Conservation (phyloP, 1,140 invertebrate genomes). For the Caerostris extrusa region DNA sequence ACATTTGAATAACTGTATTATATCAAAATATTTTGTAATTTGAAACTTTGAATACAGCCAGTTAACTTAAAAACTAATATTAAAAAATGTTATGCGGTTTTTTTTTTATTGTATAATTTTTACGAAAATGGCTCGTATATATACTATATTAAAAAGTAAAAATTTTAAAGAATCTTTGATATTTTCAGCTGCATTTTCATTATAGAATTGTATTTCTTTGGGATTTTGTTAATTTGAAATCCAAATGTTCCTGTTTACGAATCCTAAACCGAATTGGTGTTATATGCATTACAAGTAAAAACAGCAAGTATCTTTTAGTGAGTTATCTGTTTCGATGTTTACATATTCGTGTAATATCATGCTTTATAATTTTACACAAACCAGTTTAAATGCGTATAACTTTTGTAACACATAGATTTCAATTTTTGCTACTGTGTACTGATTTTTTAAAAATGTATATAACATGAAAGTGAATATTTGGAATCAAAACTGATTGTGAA, state of each 20-base stretch:
- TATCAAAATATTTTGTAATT: too few relatives aligned
- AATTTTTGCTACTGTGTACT: constrained; percentile 70
- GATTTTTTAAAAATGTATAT: constrained; percentile 57
- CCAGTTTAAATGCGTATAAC: constrained; percentile 1
- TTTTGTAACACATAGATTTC: constrained; percentile 51
- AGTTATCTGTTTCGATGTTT: constrained; percentile 69
- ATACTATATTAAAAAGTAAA: background rate
- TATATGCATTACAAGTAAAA: constrained; percentile 64
- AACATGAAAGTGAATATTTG: constrained; percentile 33
- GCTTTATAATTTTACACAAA: constrained; percentile 49
- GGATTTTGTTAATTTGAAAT: constrained; percentile 21
- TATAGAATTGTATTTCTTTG: background rate
- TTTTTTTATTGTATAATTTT: too few relatives aligned
- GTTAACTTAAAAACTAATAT: too few relatives aligned
- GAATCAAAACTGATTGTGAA: constrained; percentile 12
- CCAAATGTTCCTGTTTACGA: constrained; percentile 55
- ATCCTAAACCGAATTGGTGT: constrained; percentile 71
- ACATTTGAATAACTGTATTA: too few relatives aligned
- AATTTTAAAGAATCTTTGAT: background rate
- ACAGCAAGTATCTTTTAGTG: constrained; percentile 46
- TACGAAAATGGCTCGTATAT: too few relatives aligned
- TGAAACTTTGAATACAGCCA: too few relatives aligned
- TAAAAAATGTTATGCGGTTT: background rate
- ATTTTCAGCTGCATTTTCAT: constrained; percentile 22
- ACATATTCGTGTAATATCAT: constrained; percentile 60